These are phyloP conservation scores for Pica pica DNA, from an alignment of 2,113 vertebrate species.

Conservation along the genomic window DNA sequence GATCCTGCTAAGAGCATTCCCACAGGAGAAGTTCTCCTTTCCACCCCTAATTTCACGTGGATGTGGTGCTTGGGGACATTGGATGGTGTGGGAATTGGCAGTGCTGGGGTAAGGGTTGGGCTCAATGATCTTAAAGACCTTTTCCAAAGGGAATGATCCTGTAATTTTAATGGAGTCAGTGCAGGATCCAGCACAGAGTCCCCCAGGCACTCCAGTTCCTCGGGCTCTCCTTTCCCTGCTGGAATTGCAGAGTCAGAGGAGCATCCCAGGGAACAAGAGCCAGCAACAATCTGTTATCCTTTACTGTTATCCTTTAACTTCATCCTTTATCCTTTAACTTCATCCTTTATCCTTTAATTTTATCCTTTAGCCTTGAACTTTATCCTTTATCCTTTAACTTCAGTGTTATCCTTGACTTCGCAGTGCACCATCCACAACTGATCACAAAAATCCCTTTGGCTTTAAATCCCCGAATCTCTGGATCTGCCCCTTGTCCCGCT, in stretches of 20 bases:
- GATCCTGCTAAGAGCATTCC: neutral
- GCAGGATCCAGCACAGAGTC: neutral
- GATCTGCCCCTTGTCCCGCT: neutral
- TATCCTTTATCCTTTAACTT: neutral
- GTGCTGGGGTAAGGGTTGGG: neutral
- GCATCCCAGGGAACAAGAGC: neutral
- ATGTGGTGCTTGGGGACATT: accelerated
- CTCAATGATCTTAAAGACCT: neutral
- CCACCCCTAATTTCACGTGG: accelerated
- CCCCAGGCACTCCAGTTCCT: neutral
- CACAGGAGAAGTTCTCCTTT: neutral
- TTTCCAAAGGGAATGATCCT: neutral
- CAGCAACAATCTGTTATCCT: neutral
- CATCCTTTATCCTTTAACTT: neutral
- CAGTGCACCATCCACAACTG: neutral
- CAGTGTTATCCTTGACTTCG: neutral
- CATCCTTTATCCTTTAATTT: neutral
- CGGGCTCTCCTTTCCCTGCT: neutral
- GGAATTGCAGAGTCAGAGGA: neutral
- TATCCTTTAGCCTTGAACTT: neutral
- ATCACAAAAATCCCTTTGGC: neutral
- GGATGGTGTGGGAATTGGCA: neutral
- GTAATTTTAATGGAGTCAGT: no score
- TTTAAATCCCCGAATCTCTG: neutral
- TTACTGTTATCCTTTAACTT: neutral